These are phyloP conservation scores for Zaprionus kolodkinae DNA, from an alignment of 1,140 invertebrate genomes.

Conservation along the genomic window DNA sequence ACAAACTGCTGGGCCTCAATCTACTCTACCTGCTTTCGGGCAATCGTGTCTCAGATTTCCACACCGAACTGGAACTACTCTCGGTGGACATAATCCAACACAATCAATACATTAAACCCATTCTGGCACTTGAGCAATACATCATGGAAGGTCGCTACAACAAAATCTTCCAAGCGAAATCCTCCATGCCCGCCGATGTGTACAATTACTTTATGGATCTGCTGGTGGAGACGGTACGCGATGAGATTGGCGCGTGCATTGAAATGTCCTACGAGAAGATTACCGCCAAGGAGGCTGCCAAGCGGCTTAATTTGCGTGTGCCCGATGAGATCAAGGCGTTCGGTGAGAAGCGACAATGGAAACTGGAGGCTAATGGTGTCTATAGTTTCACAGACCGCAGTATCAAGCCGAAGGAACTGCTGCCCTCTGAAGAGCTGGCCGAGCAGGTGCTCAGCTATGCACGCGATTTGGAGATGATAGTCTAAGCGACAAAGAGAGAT, in stretches of 20 bases:
- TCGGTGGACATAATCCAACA: conserved; percentile 95
- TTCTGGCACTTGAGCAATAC: conserved; percentile 98
- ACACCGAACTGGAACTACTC: conserved; percentile 98
- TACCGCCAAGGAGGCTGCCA: conserved; percentile 92
- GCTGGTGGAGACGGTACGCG: conserved; percentile 96
- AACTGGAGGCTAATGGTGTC: conserved; percentile 90
- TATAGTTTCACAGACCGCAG: conserved; percentile 90
- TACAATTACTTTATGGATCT: conserved; percentile 99
- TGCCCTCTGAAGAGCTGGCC: conserved; percentile 95
- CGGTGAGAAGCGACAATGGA: conserved; percentile 93
- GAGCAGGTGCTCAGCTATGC: conserved; percentile 98
- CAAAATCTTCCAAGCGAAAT: conserved; percentile 90
- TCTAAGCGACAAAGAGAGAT: conserved; percentile 86
- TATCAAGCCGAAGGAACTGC: conserved; percentile 91
- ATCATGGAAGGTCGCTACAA: conserved; percentile 99
- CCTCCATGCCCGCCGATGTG: conserved; percentile 97
- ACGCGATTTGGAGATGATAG: conserved; percentile 99
- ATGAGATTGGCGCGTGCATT: conserved; percentile 98
- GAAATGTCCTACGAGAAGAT: conserved; percentile 98
- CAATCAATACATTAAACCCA: conserved; percentile 97
- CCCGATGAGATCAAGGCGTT: conserved; percentile 92
- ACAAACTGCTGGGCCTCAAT: conserved; percentile 97
- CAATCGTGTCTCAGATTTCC: conserved; percentile 99
- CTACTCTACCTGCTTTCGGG: conserved; percentile 97
- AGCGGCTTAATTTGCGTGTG: conserved; percentile 94